phyloP scores from a whole-genome alignment of 2,113 vertebrate species.

The Xyrauchen texanus region DNA sequence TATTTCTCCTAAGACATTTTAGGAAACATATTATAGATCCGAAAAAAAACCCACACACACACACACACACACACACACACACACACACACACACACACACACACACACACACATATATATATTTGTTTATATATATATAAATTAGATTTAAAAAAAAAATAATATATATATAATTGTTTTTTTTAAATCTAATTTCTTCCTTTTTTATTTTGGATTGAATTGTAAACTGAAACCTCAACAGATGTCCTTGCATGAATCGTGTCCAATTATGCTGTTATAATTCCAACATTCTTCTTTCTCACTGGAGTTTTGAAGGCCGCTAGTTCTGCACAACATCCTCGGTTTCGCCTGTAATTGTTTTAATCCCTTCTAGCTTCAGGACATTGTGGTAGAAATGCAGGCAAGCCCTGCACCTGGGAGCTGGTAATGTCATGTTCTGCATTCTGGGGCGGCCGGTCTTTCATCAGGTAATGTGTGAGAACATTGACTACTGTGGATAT shows the following conservation, averaged over 20 bases:
- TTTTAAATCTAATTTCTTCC: too few relatives aligned
- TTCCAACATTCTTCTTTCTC: conserved; percentile 23
- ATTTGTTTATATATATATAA: too few relatives aligned
- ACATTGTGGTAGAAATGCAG: conserved; percentile 30
- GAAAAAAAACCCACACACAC: too few relatives aligned
- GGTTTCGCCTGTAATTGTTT: conserved; percentile 46
- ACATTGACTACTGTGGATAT: conserved; percentile 20
- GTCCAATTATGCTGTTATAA: conserved; percentile 26
- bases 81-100: too few relatives aligned
- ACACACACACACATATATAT: too few relatives aligned
- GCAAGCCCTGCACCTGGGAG: conserved; percentile 42
- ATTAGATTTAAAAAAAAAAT: too few relatives aligned
- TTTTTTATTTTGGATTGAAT: too few relatives aligned
- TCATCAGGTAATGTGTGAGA: conserved; percentile 47
- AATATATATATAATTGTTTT: too few relatives aligned
- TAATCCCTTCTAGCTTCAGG: conserved; percentile 42
- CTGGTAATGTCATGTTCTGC: conserved; percentile 22
- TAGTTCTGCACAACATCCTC: conserved; percentile 42
- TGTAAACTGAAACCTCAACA: too few relatives aligned
- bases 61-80: too few relatives aligned
- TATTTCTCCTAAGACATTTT: too few relatives aligned
- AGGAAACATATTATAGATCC: too few relatives aligned
- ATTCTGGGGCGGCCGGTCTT: conserved; percentile 13
- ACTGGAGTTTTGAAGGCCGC: not conserved
- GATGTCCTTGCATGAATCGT: not conserved